phyloP scores from a whole-genome alignment of 1,140 invertebrate genomes.

The Scaptomyza hsui region DNA sequence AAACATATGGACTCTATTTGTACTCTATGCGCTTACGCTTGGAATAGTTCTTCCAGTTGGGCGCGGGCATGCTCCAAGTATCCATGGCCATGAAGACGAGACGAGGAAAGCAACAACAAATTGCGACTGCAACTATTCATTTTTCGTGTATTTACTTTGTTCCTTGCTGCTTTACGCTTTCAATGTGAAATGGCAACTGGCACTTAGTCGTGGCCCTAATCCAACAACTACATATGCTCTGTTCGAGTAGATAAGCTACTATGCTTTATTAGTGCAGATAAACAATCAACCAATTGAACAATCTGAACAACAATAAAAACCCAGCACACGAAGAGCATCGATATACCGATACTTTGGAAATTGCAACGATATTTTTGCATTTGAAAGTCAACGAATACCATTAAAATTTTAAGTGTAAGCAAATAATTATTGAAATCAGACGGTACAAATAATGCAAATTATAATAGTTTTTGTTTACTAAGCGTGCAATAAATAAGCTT shows the following conservation, averaged over 20 bases:
- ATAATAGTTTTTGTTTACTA: no score
- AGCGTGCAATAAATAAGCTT: no score
- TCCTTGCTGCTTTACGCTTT: background rate
- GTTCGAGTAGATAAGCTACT: background rate
- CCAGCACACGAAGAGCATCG: no score
- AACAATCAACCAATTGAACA: background rate
- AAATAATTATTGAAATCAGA: no score
- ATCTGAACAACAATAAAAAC: background rate
- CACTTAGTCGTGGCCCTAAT: background rate
- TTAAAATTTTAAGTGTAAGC: no score
- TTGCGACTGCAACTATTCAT: constrained; percentile 57
- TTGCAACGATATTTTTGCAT: no score
- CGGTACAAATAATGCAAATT: no score
- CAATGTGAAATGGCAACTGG: background rate
- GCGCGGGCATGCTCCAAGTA: constrained; percentile 88
- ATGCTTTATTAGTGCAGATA: background rate
- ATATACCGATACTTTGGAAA: background rate
- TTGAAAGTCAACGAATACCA: no score
- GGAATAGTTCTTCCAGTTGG: constrained; percentile 87
- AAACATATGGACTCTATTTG: background rate
- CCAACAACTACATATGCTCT: background rate
- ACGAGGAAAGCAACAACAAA: constrained; percentile 89
- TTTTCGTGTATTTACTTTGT: background rate
- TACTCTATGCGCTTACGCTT: constrained; percentile 85
- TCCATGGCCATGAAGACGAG: constrained; percentile 87